Evolutionary conservation across 1,140 invertebrate genomes (phyloP).

Genomic region (Achatina immaculata): DNA sequence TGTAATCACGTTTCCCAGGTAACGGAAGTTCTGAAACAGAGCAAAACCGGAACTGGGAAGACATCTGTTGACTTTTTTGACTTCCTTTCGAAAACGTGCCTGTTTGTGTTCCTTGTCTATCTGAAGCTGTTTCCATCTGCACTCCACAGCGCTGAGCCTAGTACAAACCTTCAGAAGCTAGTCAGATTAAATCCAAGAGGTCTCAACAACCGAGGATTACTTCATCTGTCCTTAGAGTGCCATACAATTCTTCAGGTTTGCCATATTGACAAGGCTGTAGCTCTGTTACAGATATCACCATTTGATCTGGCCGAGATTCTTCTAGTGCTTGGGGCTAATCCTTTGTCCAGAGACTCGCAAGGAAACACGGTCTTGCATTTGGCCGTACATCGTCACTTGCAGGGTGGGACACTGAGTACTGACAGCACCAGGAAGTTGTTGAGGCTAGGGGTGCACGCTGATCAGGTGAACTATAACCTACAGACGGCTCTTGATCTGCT

Average conservation of each 20-base stretch:
- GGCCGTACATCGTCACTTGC: not conserved
- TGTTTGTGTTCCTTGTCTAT: not conserved
- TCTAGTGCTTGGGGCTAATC: constrained; percentile 18
- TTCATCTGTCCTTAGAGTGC: constrained; percentile 25
- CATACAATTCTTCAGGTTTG: too few relatives aligned
- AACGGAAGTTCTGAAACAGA: not conserved
- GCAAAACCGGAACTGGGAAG: not conserved
- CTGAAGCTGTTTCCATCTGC: not conserved
- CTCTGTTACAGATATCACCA: too few relatives aligned
- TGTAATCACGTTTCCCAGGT: not conserved
- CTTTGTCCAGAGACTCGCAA: not conserved
- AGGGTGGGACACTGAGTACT: not conserved
- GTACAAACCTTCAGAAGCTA: not conserved
- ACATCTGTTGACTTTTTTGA: not conserved
- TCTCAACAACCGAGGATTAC: not conserved
- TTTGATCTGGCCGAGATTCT: not conserved
- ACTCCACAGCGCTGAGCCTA: not conserved
- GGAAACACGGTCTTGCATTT: constrained; percentile 17
- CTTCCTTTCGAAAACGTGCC: not conserved
- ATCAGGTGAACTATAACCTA: not conserved
- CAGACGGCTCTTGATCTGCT: constrained; percentile 13
- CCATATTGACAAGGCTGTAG: too few relatives aligned
- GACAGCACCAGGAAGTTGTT: not conserved
- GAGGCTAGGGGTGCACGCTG: not conserved
- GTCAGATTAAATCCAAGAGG: constrained; percentile 18